phyloP scores from a whole-genome alignment of 2,888 invertebrate genomes.

The Boloria euphrosyne region DNA sequence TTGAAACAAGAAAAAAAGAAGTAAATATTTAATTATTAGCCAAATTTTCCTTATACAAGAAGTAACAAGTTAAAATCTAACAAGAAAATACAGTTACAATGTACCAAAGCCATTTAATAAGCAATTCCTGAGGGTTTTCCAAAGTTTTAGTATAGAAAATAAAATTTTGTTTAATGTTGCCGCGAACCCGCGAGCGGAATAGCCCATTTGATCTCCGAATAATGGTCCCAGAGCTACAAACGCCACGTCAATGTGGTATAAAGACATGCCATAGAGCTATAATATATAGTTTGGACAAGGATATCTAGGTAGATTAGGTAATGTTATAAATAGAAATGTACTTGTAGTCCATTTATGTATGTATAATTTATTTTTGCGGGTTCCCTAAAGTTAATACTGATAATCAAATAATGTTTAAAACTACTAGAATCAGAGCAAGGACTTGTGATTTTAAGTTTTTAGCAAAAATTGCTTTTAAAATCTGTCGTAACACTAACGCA shows the following conservation, averaged over 20 bases:
- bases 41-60: constrained; percentile 2
- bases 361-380: no score
- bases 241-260: constrained; percentile 61
- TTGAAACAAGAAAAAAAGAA: neutral
- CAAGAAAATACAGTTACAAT: constrained; percentile 32
- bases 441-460: no score
- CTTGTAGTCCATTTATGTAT: no score
- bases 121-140: constrained; percentile 58
- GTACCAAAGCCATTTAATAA: constrained; percentile 39
- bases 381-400: no score
- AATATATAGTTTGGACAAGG: neutral
- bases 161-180: constrained; percentile 66
- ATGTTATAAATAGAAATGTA: no score
- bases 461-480: no score
- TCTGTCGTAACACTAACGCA: no score
- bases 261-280: constrained; percentile 46
- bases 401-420: no score
- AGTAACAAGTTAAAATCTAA: constrained; percentile 29
- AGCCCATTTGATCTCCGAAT: constrained; percentile 69
- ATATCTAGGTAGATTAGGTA: neutral
- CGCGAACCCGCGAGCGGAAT: constrained; percentile 53
- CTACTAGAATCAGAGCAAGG: no score
- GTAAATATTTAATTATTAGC: constrained; percentile 4
- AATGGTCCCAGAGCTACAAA: constrained; percentile 61
- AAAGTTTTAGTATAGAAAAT: constrained; percentile 55